Conservation (phyloP, 2,797 vertebrate genomes). For the Protonibea diacanthus region DNA sequence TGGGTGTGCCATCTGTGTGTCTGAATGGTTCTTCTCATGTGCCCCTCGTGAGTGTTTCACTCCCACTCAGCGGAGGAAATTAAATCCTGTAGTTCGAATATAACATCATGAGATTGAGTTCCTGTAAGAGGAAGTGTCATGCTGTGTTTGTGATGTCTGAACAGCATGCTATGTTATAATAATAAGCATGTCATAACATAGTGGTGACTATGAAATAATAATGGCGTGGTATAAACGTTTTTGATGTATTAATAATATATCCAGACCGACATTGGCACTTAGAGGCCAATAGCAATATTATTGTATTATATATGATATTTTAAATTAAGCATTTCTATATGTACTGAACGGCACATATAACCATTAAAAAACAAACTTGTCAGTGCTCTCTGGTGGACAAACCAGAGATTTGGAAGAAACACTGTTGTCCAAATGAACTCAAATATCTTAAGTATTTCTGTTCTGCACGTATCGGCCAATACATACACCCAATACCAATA, state of each 20-base stretch:
- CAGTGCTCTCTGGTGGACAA: neutral
- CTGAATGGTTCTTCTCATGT: constrained; percentile 28
- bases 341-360: neutral
- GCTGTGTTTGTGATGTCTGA: constrained; percentile 1
- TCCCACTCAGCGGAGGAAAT: constrained; percentile 14
- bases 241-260: neutral
- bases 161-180: constrained; percentile 4
- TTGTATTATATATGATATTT: neutral
- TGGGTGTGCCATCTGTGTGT: constrained; percentile 56
- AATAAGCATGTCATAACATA: neutral
- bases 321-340: neutral
- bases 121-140: constrained; percentile 1
- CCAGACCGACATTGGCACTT: neutral
- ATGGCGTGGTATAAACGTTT: neutral
- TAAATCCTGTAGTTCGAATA: neutral
- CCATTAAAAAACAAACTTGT: neutral
- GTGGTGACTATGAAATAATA: neutral
- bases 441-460: neutral
- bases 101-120: constrained; percentile 15
- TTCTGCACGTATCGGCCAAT: neutral
- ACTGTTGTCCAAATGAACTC: neutral
- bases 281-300: neutral
- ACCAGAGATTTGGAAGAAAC: neutral
- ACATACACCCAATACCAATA: neutral
- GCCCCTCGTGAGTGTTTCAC: constrained; percentile 33